Conservation (phyloP, 2,888 invertebrate species). For the Heterodera filipjevi region DNA sequence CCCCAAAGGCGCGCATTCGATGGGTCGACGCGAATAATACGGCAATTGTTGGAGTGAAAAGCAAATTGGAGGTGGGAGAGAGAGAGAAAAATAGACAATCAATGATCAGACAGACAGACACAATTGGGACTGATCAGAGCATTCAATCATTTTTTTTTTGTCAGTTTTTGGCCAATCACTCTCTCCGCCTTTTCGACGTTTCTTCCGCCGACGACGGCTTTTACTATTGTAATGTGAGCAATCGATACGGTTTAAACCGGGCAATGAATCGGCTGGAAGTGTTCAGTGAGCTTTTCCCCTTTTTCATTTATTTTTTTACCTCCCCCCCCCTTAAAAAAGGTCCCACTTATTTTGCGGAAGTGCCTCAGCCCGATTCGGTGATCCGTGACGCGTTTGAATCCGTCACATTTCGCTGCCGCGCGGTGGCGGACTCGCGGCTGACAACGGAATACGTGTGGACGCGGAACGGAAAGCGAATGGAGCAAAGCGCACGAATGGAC, state of each 20-base stretch:
- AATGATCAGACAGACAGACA: too few species aligned
- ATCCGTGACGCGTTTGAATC: constrained; percentile 54
- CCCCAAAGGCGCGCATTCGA: constrained; percentile 58
- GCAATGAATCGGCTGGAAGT: constrained; percentile 61
- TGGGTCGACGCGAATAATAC: constrained; percentile 58
- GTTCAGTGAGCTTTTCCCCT: constrained; percentile 54
- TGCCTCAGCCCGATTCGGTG: constrained; percentile 55
- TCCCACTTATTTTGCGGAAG: constrained; percentile 60
- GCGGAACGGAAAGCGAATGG: constrained; percentile 41
- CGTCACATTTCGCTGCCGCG: constrained; percentile 52
- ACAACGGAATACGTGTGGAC: constrained; percentile 59
- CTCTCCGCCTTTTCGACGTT: constrained; percentile 59
- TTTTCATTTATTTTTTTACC: not conserved
- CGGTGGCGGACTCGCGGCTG: constrained; percentile 57
- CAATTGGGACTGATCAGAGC: too few species aligned
- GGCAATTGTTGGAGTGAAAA: constrained; percentile 40
- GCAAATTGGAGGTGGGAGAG: constrained; percentile 48
- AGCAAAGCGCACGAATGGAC: constrained; percentile 7
- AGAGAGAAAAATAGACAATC: not conserved
- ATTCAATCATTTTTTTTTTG: not conserved
- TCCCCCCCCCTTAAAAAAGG: constrained; percentile 43
- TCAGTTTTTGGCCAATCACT: constrained; percentile 60
- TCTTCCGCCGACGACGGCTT: constrained; percentile 59
- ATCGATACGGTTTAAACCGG: constrained; percentile 63
- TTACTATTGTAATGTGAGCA: constrained; percentile 65